Base-by-base conservation (phyloP, 2,113 vertebrate genomes). In the Oncorhynchus clarkii region DNA sequence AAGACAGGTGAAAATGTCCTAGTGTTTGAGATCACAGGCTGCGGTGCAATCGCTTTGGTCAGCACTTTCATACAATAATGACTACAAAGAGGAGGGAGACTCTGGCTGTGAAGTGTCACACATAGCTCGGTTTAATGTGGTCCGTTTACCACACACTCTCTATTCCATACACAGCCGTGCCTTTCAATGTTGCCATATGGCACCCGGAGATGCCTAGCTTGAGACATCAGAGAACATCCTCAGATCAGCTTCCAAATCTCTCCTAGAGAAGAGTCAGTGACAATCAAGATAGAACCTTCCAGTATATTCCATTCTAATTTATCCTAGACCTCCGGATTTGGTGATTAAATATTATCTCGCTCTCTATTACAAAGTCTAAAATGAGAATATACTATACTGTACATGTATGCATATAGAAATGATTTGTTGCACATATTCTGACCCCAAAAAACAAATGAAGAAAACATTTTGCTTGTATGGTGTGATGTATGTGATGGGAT, bases 11-110 rank as follows among this genome's bases (percentile, higher is more conserved):
- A 70, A 70, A 2, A 11, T 84, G 84, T 3, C 71, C 78, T 12
- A 82, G 85, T 90, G 85, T 91, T 84, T 88, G 79, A 88, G 82
- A 84, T 87, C 80, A 75, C 82, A 70, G 51, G 29, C 74, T 72
- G 75, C 54, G 27, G 72, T 82, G 89, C 86, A 89, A 86, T 88
- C 87, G 86, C 91, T 91, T 85, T 93, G 84, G 83, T 90, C 91
- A 91, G 92, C 91, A 91, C 83, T 90, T 93, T 93, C 82, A 81
- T 86, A 88, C 88, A 91, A 89, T 90, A 91, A 91, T 88, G 90
- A 91, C 90, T 89, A 82, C 82, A 69, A 88, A 80, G 5, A 27
- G 16, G 66, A 27, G 64, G 27, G 31, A n/a, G 75, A 48, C 51
- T 73, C 39, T 11, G 39, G 9, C 9, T 45, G 39, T 12, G 85